phyloP scores from a whole-genome alignment of 2,113 vertebrate species.

The Perca schrenkii region DNA sequence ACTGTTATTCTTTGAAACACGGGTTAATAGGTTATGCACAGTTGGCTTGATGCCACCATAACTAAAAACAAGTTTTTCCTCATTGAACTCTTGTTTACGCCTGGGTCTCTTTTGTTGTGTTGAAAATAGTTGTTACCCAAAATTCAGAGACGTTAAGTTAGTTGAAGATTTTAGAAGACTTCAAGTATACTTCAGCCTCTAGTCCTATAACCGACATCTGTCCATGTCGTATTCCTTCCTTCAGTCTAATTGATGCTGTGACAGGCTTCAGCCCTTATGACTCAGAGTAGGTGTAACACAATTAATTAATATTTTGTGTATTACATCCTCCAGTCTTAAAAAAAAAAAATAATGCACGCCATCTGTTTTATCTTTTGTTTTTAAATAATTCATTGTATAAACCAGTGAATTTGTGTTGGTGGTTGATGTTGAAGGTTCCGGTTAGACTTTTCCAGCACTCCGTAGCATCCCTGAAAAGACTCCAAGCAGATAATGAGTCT shows the following conservation, averaged over 20 bases:
- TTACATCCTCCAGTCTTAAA: not conserved
- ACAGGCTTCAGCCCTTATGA: not conserved
- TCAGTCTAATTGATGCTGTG: not conserved
- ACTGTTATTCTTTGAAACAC: slow-evolving; percentile 22
- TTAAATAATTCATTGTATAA: not conserved
- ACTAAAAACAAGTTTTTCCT: not conserved
- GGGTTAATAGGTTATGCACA: slow-evolving; percentile 29
- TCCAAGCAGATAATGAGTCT: slow-evolving; percentile 2
- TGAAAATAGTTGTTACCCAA: not conserved
- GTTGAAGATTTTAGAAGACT: not conserved
- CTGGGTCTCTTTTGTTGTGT: not conserved
- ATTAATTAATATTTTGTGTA: not conserved
- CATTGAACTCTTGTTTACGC: not conserved
- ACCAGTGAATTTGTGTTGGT: not conserved
- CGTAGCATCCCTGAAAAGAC: not conserved
- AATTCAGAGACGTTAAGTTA: not conserved
- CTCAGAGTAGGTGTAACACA: not conserved
- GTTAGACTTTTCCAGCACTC: not conserved
- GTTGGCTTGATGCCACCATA: slow-evolving; percentile 3
- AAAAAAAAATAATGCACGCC: too few relatives aligned
- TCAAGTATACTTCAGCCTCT: not conserved
- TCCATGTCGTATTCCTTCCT: not conserved
- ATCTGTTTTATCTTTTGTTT: not conserved
- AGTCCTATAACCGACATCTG: not conserved
- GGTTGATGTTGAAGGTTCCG: not conserved